These are phyloP conservation scores for Mastacembelus armatus DNA, from an alignment of 2,797 vertebrate species.

Conservation along the genomic window DNA sequence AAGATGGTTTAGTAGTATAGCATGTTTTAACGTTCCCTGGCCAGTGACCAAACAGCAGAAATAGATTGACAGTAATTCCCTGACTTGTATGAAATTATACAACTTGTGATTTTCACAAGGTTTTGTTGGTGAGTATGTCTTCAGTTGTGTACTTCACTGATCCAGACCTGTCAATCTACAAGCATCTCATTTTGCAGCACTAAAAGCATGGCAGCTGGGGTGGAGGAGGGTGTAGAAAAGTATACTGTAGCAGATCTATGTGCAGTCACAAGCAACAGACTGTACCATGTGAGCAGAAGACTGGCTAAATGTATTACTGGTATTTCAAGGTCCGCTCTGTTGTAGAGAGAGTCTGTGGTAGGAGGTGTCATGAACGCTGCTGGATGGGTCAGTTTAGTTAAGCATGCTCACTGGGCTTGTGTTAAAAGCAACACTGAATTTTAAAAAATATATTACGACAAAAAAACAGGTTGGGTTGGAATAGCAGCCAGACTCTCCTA, in stretches of 20 bases:
- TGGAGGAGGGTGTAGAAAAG: slow-evolving; percentile 50
- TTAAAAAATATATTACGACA: not conserved
- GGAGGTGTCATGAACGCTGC: slow-evolving; percentile 17
- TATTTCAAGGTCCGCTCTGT: slow-evolving; percentile 41
- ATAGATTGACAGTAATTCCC: too few relatives aligned
- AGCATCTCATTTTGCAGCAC: slow-evolving; percentile 28
- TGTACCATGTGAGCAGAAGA: slow-evolving; percentile 34
- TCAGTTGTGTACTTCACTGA: slow-evolving; percentile 40
- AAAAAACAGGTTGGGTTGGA: slow-evolving; percentile 19
- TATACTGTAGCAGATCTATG: slow-evolving; percentile 49
- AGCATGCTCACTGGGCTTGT: slow-evolving; percentile 6
- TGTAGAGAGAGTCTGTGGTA: slow-evolving; percentile 22
- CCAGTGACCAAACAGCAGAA: too few relatives aligned
- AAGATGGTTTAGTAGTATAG: not conserved
- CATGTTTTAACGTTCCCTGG: too few relatives aligned
- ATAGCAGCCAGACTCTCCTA: slow-evolving; percentile 6
- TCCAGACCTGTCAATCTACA: slow-evolving; percentile 61
- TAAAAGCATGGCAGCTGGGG: slow-evolving; percentile 44
- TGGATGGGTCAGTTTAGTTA: slow-evolving; percentile 18
- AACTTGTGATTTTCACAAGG: slow-evolving; percentile 36
- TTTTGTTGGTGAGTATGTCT: slow-evolving; percentile 34
- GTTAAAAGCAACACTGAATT: not conserved
- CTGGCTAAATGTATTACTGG: slow-evolving; percentile 31
- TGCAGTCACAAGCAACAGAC: slow-evolving; percentile 26
- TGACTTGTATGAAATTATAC: slow-evolving; percentile 8